Percentiles rank a stretch among this genome's conserved stretches.
phyloP scores from a whole-genome alignment of 2,797 vertebrate genomes.

The Esox lucius region DNA sequence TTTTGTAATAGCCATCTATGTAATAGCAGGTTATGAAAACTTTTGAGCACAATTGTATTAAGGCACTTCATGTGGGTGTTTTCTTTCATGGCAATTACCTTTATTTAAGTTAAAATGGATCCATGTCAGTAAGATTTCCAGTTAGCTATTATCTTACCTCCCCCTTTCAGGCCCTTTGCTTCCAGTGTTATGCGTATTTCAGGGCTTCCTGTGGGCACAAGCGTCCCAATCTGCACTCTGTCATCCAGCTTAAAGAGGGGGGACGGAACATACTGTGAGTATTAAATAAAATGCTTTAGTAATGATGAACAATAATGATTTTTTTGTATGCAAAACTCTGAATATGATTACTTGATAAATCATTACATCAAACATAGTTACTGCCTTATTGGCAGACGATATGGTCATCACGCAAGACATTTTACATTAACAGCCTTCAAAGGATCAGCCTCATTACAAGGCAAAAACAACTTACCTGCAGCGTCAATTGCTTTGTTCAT shows the following conservation, averaged over 20 bases:
- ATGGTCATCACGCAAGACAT: constrained; percentile 3
- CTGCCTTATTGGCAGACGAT: background rate
- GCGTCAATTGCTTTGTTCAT: constrained; percentile 53
- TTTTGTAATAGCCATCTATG: no score
- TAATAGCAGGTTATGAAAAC: no score
- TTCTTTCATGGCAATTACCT: no score
- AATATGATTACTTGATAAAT: background rate
- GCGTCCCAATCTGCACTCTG: constrained; percentile 73
- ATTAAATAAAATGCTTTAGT: background rate
- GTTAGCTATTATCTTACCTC: constrained; percentile 77
- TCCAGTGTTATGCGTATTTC: constrained; percentile 86
- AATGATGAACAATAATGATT: background rate
- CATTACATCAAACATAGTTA: background rate
- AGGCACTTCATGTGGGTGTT: no score
- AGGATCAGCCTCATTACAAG: constrained; percentile 36
- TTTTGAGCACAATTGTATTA: no score
- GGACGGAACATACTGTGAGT: constrained; percentile 19
- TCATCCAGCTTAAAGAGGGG: constrained; percentile 79
- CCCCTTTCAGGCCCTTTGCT: constrained; percentile 89
- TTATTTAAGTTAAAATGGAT: background rate
- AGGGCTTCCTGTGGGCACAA: constrained; percentile 73
- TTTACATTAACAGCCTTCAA: background rate
- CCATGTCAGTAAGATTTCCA: background rate
- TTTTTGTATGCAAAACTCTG: background rate
- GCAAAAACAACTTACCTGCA: constrained; percentile 54